Evolutionary conservation across 2,113 vertebrate genomes (phyloP), one percentile per base, ranked within the genome.

Genomic region (Menura novaehollandiae): DNA sequence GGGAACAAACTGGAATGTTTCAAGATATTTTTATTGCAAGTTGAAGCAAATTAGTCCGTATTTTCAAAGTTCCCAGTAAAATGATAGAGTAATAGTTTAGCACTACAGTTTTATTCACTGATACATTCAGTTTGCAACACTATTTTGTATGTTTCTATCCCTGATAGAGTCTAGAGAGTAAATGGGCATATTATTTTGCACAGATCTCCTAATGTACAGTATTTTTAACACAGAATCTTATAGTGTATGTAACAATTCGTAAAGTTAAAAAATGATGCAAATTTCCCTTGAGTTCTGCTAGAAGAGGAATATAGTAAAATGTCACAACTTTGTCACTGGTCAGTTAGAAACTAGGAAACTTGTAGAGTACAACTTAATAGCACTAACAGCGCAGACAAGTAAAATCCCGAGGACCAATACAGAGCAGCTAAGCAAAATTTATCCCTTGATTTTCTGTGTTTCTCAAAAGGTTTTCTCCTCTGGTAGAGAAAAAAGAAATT

Each of bases 1-100:
- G 97, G 94, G 92, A 96, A 97, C 95, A 97, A 98, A 98, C 98
- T 98, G 97, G 98, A 98, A 98, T 83, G 96, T 97, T 96, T 97
- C 60, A 89, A 71, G 84, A 91, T 97, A 87, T 83, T 97, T 96
- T 96, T 96, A 91, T 95, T 95, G 88, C 81, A 92, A 95, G 94
- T 91, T 92, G 85, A 89, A 84, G 91, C 85, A 89, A 87, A 62
- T 66, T 88, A 93, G 69, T 96, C 95, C 37, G 77, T 97, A 93
- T 97, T 97, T 98, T 96, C 84, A 80, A 83, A 91, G 69, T 94
- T 96, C 96, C 37, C 77, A 88, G 95, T 95, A 80, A 97, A 92
- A 91, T 22, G 39, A 89, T 77, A 97, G 91, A 94, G 96, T 79
- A 93, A 89, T 95, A 95, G 88, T 93, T 93, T 91, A 98, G 96